Percentiles rank a stretch among this genome's conserved stretches.
These are phyloP conservation scores for Gymnothorax reevesii DNA, from an alignment of 2,797 vertebrate genomes.

Conservation along the genomic window DNA sequence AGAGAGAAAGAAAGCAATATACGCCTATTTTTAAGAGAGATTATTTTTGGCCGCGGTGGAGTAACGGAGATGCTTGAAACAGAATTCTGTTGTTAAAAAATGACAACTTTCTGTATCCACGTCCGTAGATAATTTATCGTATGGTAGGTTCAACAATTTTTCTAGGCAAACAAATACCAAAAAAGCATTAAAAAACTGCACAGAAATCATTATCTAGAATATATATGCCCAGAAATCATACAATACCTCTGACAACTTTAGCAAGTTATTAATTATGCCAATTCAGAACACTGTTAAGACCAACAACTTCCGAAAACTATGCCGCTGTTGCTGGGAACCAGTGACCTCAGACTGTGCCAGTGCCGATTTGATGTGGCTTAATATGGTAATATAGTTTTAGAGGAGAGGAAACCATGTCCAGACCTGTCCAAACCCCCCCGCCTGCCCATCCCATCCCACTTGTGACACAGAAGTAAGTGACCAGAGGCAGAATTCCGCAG, in stretches of 20 bases:
- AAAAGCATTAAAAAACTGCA: neutral
- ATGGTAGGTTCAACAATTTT: neutral
- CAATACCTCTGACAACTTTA: conserved; percentile 54
- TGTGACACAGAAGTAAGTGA: too few species aligned
- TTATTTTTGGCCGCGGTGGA: neutral
- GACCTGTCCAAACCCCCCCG: neutral
- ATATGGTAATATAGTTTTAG: neutral
- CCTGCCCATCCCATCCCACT: too few species aligned
- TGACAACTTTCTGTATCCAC: neutral
- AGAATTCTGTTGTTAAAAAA: neutral
- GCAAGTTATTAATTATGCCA: conserved; percentile 65
- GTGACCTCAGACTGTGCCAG: conserved; percentile 52
- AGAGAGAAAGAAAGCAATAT: conserved; percentile 36
- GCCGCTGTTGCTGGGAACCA: conserved; percentile 50
- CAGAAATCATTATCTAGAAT: too few species aligned
- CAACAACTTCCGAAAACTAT: conserved; percentile 70
- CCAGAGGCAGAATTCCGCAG: neutral
- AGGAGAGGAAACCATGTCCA: neutral
- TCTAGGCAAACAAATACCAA: neutral
- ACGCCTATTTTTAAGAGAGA: conserved; percentile 16
- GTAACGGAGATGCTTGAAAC: neutral
- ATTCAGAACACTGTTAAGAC: conserved; percentile 73
- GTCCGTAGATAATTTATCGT: neutral
- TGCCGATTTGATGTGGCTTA: conserved; percentile 42
- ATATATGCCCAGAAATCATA: conserved; percentile 14